Evolutionary conservation across 1,140 invertebrate species (phyloP).

Genomic region (Gyrodactylus bullatarudis): DNA sequence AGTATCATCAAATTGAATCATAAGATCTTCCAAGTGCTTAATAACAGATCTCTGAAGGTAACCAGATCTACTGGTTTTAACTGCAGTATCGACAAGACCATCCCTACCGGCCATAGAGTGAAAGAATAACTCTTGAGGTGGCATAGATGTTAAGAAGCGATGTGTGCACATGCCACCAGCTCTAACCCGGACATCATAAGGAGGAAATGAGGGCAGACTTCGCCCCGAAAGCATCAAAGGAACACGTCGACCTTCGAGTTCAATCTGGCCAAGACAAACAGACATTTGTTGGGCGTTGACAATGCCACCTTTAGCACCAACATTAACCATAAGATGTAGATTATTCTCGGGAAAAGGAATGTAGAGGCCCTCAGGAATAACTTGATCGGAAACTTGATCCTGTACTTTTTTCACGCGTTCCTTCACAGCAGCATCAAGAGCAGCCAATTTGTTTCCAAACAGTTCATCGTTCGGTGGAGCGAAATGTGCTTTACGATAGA

Average conservation of each 20-base stretch:
- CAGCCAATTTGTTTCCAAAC: conserved; percentile 26
- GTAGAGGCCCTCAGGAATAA: conserved; percentile 40
- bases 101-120: conserved; percentile 98
- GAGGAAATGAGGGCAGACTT: conserved; percentile 57
- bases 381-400: conserved; percentile 21
- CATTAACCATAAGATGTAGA: conserved; percentile 79
- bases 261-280: conserved; percentile 74
- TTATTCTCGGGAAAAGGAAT: conserved; percentile 68
- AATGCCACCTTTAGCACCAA: conserved; percentile 78
- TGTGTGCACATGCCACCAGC: conserved; percentile 81
- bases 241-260: conserved; percentile 78
- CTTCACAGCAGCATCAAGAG: conserved; percentile 57
- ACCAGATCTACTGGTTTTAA: conserved; percentile 67
- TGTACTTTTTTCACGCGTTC: conserved; percentile 39
- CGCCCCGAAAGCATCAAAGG: conserved; percentile 67
- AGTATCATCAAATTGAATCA: conserved; percentile 57
- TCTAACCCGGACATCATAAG: conserved; percentile 52
- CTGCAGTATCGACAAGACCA: conserved; percentile 35
- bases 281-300: conserved; percentile 93
- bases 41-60: conserved; percentile 87
- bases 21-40: conserved; percentile 77
- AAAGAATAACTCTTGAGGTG: conserved; percentile 89
- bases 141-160: conserved; percentile 76
- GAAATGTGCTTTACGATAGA: not conserved
- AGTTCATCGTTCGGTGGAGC: not conserved